A percentile compares a stretch with the other conserved stretches of the same genome.
Evolutionary conservation across 2,797 vertebrate species (phyloP).

Genomic region (Hydrolagus colliei): DNA sequence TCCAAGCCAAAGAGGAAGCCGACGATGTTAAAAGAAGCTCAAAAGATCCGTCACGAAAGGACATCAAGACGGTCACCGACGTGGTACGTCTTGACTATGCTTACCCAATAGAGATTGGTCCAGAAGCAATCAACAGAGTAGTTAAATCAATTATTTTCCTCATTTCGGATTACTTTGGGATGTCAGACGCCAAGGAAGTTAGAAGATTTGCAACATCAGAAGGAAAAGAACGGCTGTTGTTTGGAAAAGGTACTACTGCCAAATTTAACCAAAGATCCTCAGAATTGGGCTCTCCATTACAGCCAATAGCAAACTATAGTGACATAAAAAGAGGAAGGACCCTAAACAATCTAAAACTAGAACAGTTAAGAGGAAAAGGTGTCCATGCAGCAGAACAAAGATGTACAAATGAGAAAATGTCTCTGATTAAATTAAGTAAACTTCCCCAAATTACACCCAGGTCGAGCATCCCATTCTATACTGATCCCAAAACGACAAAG

Average conservation of each 20-base stretch:
- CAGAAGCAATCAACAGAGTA: conserved; percentile 3
- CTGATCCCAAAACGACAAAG: neutral
- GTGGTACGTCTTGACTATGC: neutral
- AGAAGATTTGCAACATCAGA: neutral
- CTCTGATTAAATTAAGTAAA: neutral
- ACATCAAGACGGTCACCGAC: neutral
- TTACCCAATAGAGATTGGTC: conserved; percentile 7
- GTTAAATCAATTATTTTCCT: neutral
- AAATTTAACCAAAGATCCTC: neutral
- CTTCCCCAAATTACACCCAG: too few species aligned
- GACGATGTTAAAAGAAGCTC: too few species aligned
- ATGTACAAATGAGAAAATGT: neutral
- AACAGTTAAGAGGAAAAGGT: neutral
- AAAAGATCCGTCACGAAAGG: neutral
- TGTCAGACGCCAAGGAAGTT: conserved; percentile 18
- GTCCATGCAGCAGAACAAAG: neutral
- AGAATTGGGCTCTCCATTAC: neutral
- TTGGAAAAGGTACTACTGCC: neutral
- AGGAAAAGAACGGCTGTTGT: neutral
- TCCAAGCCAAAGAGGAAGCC: too few species aligned
- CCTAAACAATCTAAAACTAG: neutral
- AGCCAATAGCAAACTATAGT: neutral
- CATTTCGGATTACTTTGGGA: conserved; percentile 10
- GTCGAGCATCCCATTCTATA: neutral
- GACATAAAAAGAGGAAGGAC: neutral